phyloP scores from a whole-genome alignment of 2,888 invertebrate genomes.

The Hyposoter didymator region DNA sequence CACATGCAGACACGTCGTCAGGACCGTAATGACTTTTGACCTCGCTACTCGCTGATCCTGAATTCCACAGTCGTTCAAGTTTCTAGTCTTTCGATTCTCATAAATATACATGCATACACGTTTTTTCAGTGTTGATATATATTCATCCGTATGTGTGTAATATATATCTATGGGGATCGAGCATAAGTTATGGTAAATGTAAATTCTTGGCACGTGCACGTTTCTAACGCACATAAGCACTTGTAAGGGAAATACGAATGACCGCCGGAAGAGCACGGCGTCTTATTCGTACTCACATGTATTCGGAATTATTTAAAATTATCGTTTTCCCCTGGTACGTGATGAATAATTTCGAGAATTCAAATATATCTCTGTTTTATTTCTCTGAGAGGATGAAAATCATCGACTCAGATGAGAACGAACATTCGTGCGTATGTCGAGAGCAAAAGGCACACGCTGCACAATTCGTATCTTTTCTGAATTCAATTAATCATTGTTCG shows the following conservation, averaged over 20 bases:
- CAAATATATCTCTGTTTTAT: background rate
- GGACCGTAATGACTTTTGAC: conserved; percentile 64
- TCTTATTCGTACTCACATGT: background rate
- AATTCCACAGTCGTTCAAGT: conserved; percentile 51
- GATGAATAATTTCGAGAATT: background rate
- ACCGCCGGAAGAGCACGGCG: background rate
- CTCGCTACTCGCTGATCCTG: conserved; percentile 60
- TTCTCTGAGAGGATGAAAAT: background rate
- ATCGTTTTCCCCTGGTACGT: background rate
- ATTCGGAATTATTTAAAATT: conserved; percentile 25
- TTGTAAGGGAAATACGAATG: conserved; percentile 23
- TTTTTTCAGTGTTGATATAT: conserved; percentile 23
- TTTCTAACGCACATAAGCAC: conserved; percentile 26
- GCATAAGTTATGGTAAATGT: conserved; percentile 27
- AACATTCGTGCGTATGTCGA: background rate
- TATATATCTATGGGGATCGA: background rate
- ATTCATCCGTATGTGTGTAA: background rate
- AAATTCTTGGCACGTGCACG: conserved; percentile 49
- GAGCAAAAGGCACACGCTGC: background rate
- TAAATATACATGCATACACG: conserved; percentile 22
- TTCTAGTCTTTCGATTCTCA: conserved; percentile 44
- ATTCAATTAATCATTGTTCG: background rate
- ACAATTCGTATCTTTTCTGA: background rate
- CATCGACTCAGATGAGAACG: background rate
- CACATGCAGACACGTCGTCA: background rate